Base-by-base conservation (phyloP, 2,113 vertebrate genomes). In the Vombatus ursinus region DNA sequence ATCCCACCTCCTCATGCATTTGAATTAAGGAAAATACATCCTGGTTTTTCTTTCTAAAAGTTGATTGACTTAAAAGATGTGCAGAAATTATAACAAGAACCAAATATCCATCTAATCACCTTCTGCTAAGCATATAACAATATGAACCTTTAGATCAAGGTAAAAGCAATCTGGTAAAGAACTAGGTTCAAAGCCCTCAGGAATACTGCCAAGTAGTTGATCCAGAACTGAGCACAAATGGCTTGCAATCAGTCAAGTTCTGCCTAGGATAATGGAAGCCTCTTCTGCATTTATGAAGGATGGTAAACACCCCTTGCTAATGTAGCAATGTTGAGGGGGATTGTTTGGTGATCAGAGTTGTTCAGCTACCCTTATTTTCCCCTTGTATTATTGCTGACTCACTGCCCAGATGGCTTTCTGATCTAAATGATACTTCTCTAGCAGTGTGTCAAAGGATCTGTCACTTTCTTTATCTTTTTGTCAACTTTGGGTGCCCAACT, bases 131-230 rank as follows among this genome's bases (percentile, higher is more conserved):
- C 94, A 48, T 84, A 44, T 89, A 53, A 92, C 22, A 95, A n/a
- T 53, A 44, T 47, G 50, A 44, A 84, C 48, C 47, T 8, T 90
- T 91, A 51, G 37, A 94, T 8, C 91, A 37, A 95, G 16, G 52
- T 6, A 95, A 68, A 91, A 94, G 37, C 91, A 94, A 91, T 90
- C 6, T 52, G 94, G 14, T 49, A n/a, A 92, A 11, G 14, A 19
- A 77, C 31, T 24, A 95, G 57, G 48, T 5, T n/a, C 94, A 94
- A 96, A 52, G 52, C 23, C 37, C 84, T 95, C n/a, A 77, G 1
- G 94, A 49, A 92, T 97, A 19, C 96, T 94, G 92, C 52, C n/a
- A 94, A 95, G 93, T 93, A 89, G 95, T 54, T 91, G 53, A 5
- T 0, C 25, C 16, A 9, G 90, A 96, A 26, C 52, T 90, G 91